Base-by-base conservation (phyloP, 2,888 invertebrate species). In the Drosophila barbarae region DNA sequence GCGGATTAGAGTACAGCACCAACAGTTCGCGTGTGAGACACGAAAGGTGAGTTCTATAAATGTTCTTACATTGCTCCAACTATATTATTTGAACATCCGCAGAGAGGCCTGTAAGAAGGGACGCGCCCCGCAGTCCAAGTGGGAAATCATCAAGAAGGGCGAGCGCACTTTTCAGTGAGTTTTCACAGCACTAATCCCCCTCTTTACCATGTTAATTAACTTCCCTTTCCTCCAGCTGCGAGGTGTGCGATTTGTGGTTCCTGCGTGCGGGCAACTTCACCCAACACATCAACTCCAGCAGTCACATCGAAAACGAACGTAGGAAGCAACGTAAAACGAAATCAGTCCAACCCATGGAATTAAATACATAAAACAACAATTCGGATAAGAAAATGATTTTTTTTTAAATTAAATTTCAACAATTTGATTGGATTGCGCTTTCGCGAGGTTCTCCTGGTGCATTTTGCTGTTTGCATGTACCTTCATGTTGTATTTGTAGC, bases 131-230 rank as follows among this genome's bases (percentile, higher is more conserved):
- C 72, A 79, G 34, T 85, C 79, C 12, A 79, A 83, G 64, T 72
- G 81, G 9, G 85, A 79, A 21, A 36, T 85, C 3, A 79, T 79
- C n/a, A 84, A 83, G 13, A 70, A 80, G 13, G 79, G 79, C 15
- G 85, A 84, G 51, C 77, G 79, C 30, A 79, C 79, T n/a, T 79
- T 79, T 55, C 79, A 79, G 79, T 79, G 36, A 67, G 79, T 64
- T 10, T n/a, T 12, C 5, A 3, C 8, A 9, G 5, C 5, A 5
- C 1, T 7, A 3, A 30, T 4, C 18, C 2, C 6, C 5, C 8
- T 10, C 10, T 6, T 0, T 3, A 0, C 7, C 1, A 18, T n/a
- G 3, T 15, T 35, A n/a, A 41, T 23, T 23, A 18, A 23, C 8
- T 28, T 26, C 2, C 8, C 4, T 51, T n/a, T 0, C 15, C n/a